Base-by-base conservation (phyloP, 2,113 vertebrate species). In the Sander vitreus region DNA sequence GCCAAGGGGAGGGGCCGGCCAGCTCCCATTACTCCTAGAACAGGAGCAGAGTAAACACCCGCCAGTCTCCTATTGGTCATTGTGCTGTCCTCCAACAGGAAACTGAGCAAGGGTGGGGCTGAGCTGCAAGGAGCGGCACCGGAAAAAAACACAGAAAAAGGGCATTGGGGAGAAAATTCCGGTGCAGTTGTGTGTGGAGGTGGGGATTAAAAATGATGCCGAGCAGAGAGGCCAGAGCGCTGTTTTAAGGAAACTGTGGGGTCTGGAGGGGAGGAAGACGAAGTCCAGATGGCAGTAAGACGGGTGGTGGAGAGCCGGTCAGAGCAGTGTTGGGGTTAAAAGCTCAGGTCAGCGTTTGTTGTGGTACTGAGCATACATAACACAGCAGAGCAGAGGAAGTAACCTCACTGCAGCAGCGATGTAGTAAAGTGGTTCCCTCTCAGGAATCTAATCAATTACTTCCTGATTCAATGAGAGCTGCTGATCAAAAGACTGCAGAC, bases 61-160 rank as follows among this genome's bases (percentile, higher is more conserved):
- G 78, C 71, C 73, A 19, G 80, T 43, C 88, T 74, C 67, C 87
- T 50, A 91, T 91, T 94, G 94, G 93, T 88, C 92, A 94, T 85
- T 87, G 90, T 86, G 85, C 85, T 90, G 90, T 93, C 88, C 94
- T 93, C 68, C 87, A 71, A 94, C 92, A 94, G 95, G 93, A 95
- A 95, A 92, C 88, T 58, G 81, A 86, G 85, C 73, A 84, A 85
- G 93, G 94, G 93, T 93, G 94, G 93, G 86, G 90, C 87, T 19
- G 62, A 91, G 90, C 71, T 76, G 84, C 84, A 86, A 93, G 90
- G 88, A 93, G 89, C 85, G 55, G 87, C 91, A 85, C 81, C 86
- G 84, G 92, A 86, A 91, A 83, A 82, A 84, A 74, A 83, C 39
- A 11, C 10, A 86, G 76, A 86, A 76, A 88, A 78, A 43, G 47